These are phyloP conservation scores for Rhincodon typus DNA, from an alignment of 2,797 vertebrate species.

Conservation along the genomic window DNA sequence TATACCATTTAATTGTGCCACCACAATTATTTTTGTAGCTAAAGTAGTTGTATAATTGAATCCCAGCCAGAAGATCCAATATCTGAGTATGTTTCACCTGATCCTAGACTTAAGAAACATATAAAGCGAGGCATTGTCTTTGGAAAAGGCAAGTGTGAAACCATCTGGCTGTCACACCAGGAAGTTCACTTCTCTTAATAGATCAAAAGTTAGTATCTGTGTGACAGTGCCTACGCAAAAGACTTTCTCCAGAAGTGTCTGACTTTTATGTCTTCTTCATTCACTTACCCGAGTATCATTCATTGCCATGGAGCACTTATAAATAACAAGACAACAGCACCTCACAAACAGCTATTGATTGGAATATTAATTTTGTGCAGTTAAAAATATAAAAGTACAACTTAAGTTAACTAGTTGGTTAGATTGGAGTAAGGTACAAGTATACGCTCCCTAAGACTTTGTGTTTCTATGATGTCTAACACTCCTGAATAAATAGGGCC, in stretches of 20 bases:
- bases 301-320: background rate
- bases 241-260: background rate
- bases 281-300: background rate
- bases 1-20: background rate
- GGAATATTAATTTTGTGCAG: background rate
- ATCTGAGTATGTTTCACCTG: background rate
- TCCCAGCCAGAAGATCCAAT: background rate
- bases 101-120: background rate
- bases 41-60: conserved; percentile 1
- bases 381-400: background rate
- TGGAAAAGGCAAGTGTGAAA: background rate
- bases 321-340: background rate
- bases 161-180: background rate
- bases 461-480: background rate
- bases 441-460: background rate
- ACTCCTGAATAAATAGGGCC: background rate
- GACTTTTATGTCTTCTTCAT: background rate
- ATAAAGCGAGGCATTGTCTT: background rate
- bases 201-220: background rate
- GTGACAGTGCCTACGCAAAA: background rate
- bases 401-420: background rate
- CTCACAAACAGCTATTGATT: background rate
- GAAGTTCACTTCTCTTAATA: background rate
- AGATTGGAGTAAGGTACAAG: background rate
- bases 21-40: background rate